Conservation (phyloP, 2,888 invertebrate species). For the Craniophora ligustri region DNA sequence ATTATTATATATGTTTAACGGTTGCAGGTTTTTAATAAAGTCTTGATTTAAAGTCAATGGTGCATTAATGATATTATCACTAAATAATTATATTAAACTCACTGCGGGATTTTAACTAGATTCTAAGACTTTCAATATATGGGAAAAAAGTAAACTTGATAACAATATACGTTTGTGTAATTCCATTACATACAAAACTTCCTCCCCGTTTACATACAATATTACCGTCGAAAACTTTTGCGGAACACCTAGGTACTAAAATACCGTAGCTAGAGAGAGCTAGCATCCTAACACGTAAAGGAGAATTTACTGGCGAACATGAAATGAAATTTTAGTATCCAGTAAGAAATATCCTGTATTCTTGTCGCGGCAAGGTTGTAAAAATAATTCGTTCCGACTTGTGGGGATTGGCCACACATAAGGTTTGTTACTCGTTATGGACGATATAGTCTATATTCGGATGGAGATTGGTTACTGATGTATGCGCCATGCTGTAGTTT, state of each 20-base stretch:
- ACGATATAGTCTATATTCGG: slow-evolving; percentile 35
- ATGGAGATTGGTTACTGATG: slow-evolving; percentile 9
- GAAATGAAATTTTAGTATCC: slow-evolving; percentile 57
- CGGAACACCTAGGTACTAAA: slow-evolving; percentile 33
- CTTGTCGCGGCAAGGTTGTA: slow-evolving; percentile 52
- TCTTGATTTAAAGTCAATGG: too few relatives aligned
- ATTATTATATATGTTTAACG: too few relatives aligned
- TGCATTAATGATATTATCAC: too few relatives aligned
- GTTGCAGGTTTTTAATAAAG: too few relatives aligned
- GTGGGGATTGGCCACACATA: slow-evolving; percentile 56
- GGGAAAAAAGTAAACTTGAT: too few relatives aligned
- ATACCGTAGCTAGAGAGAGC: not conserved
- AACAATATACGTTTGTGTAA: not conserved
- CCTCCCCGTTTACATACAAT: slow-evolving; percentile 17
- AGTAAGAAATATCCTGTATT: slow-evolving; percentile 45
- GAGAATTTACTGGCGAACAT: slow-evolving; percentile 44
- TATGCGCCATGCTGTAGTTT: not conserved
- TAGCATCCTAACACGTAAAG: slow-evolving; percentile 31
- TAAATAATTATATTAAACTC: too few relatives aligned
- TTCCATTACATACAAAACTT: slow-evolving; percentile 6
- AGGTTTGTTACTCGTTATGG: slow-evolving; percentile 22
- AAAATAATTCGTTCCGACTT: slow-evolving; percentile 69
- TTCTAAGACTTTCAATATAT: too few relatives aligned
- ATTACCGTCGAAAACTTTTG: slow-evolving; percentile 24
- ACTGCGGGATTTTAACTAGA: too few relatives aligned